These are phyloP conservation scores for Drosophila merina DNA, from an alignment of 2,888 invertebrate genomes.

Conservation along the genomic window DNA sequence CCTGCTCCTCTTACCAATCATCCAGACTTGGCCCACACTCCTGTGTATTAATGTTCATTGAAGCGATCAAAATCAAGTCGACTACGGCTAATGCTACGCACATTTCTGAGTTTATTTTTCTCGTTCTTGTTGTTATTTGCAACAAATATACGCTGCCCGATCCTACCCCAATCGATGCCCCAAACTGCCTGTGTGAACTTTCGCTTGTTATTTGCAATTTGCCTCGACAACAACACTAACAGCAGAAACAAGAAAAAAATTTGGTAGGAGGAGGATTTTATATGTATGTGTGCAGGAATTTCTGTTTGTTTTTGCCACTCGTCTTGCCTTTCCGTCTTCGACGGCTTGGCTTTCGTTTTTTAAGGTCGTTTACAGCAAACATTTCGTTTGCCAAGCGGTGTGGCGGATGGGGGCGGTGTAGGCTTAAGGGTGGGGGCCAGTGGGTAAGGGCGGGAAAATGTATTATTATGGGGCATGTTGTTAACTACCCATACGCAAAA, in stretches of 20 bases:
- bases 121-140: conserved; percentile 17
- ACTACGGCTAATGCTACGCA: conserved; percentile 77
- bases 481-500: conserved; percentile 78
- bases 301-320: conserved; percentile 68
- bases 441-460: conserved; percentile 45
- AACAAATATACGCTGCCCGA: conserved; percentile 42
- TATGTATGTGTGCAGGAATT: conserved; percentile 52
- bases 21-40: conserved; percentile 3
- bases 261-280: conserved; percentile 54
- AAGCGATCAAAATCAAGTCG: conserved; percentile 80
- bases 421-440: neutral
- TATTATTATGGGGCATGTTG: conserved; percentile 80
- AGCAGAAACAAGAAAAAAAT: conserved; percentile 36
- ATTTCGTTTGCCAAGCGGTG: conserved; percentile 47
- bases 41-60: conserved; percentile 79
- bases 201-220: conserved; percentile 78
- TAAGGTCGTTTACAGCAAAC: conserved; percentile 79
- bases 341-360: conserved; percentile 60
- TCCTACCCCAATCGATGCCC: conserved; percentile 37
- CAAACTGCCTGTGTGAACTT: conserved; percentile 55
- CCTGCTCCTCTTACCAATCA: conserved; percentile 12
- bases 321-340: conserved; percentile 30
- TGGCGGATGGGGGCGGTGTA: conserved; percentile 1
- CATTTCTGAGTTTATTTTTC: conserved; percentile 49
- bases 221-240: conserved; percentile 52